phyloP scores from a whole-genome alignment of 2,888 invertebrate species.

The Steinernema carpocapsae region DNA sequence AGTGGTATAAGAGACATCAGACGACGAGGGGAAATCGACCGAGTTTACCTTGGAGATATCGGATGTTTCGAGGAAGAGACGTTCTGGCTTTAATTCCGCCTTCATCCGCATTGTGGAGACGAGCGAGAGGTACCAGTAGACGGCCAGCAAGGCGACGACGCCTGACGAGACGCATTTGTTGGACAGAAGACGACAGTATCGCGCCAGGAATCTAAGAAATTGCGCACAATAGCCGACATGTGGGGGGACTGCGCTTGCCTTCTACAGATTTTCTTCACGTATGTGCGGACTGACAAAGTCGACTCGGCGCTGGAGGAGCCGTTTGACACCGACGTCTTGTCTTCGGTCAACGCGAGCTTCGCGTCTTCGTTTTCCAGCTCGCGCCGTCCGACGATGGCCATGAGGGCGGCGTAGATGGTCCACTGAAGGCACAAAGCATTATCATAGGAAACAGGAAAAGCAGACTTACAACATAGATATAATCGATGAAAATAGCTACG shows the following conservation, averaged over 20 bases:
- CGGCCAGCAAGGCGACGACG: conserved; percentile 56
- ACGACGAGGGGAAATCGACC: background rate
- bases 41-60: conserved; percentile 55
- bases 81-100: conserved; percentile 62
- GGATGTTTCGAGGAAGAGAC: conserved; percentile 60
- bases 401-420: conserved; percentile 62
- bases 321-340: conserved; percentile 8
- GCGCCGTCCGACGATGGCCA: conserved; percentile 61
- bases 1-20: no score
- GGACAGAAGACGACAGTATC: conserved; percentile 56
- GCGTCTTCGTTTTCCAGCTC: conserved; percentile 45
- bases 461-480: conserved; percentile 54
- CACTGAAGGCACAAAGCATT: conserved; percentile 57
- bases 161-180: conserved; percentile 52
- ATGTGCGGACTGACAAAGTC: background rate
- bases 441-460: no score
- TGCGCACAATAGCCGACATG: background rate
- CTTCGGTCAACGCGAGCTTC: background rate
- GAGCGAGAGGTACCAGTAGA: conserved; percentile 60
- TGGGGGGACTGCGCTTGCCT: background rate
- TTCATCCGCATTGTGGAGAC: conserved; percentile 59
- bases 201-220: conserved; percentile 41
- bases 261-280: background rate
- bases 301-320: background rate
- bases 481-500: conserved; percentile 59